Conservation (phyloP, 2,113 vertebrate species). For the Pristiophorus japonicus region DNA sequence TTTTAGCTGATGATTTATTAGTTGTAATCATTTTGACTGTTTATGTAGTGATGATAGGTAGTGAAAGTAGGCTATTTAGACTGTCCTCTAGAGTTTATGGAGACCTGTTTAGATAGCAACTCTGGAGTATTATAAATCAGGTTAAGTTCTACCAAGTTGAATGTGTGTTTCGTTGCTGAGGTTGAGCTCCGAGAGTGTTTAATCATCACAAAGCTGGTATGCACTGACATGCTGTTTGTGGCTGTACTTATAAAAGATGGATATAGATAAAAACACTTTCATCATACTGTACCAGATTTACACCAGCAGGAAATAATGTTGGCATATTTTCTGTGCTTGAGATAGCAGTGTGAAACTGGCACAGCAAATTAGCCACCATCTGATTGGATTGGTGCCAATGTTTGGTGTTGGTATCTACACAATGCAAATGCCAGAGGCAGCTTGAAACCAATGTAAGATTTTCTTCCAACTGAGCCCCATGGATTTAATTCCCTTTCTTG, state of each 20-base stretch:
- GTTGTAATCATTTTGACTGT: not conserved
- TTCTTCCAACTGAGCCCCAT: not conserved
- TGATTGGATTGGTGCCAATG: not conserved
- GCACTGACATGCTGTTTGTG: not conserved
- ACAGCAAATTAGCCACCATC: not conserved
- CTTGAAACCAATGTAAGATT: not conserved
- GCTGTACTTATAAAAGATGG: too few relatives aligned
- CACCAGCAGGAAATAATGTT: not conserved
- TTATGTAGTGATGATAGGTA: constrained; percentile 14
- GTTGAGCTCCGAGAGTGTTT: not conserved
- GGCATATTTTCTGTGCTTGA: not conserved
- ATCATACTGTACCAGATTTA: not conserved
- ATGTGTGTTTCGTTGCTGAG: not conserved
- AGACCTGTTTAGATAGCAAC: not conserved
- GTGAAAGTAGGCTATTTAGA: not conserved
- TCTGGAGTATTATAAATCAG: constrained; percentile 11
- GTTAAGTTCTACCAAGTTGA: not conserved
- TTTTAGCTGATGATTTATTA: not conserved
- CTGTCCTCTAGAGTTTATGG: not conserved
- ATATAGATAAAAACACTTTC: not conserved
- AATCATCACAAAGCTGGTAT: not conserved
- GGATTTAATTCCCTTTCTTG: not conserved
- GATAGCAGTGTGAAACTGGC: not conserved
- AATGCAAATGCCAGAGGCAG: not conserved
- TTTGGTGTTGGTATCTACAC: not conserved